Evolutionary conservation across 2,113 vertebrate species (phyloP).

Genomic region (Rana temporaria): DNA sequence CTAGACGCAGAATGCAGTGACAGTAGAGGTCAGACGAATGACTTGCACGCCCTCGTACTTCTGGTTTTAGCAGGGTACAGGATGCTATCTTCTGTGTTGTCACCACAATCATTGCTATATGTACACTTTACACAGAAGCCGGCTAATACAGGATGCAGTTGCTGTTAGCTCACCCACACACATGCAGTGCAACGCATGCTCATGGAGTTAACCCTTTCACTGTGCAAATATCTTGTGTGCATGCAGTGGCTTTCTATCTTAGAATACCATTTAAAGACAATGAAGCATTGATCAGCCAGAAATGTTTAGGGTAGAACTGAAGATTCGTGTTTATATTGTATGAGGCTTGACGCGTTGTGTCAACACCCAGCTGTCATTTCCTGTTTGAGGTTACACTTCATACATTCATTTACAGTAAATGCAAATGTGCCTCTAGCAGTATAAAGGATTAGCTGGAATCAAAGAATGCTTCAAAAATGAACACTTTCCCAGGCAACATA

Average conservation of each 20-base stretch:
- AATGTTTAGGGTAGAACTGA: too few relatives aligned
- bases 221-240: background rate
- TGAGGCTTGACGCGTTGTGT: too few relatives aligned
- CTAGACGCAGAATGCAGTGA: background rate
- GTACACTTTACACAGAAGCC: constrained; percentile 2
- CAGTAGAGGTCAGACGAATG: too few relatives aligned
- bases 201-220: background rate
- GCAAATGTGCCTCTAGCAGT: too few relatives aligned
- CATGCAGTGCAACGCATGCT: background rate
- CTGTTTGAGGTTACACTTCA: constrained; percentile 14
- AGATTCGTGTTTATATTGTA: too few relatives aligned
- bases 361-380: background rate
- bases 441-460: too few relatives aligned
- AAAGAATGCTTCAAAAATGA: too few relatives aligned
- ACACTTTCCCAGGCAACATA: too few relatives aligned
- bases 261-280: background rate
- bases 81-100: background rate
- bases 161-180: constrained; percentile 10
- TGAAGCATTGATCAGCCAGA: too few relatives aligned
- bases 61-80: background rate
- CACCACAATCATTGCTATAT: background rate
- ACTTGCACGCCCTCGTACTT: too few relatives aligned
- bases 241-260: background rate
- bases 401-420: constrained; percentile 25
- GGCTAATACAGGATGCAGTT: background rate